A percentile compares a stretch with the other conserved stretches of the same genome.
phyloP scores from a whole-genome alignment of 2,888 invertebrate species.

The Dorcus hopei region DNA sequence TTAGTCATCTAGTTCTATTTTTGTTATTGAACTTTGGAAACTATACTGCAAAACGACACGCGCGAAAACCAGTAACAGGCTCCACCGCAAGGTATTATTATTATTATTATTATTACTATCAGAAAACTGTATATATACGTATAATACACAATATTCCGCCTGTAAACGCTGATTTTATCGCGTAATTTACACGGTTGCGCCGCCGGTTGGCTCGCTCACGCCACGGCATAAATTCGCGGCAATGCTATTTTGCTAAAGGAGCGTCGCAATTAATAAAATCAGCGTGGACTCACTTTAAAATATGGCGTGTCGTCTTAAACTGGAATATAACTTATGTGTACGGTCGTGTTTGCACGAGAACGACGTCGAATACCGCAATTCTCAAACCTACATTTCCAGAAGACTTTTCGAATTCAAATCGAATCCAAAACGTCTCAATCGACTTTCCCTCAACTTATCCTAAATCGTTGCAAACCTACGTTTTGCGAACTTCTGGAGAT shows the following conservation, averaged over 20 bases:
- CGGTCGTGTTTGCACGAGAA: background rate
- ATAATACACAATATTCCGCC: slow-evolving; percentile 9
- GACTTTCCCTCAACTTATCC: no score
- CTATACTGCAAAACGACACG: background rate
- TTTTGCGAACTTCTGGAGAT: no score
- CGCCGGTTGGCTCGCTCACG: slow-evolving; percentile 3
- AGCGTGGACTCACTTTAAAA: no score
- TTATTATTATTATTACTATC: background rate
- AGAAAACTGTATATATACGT: slow-evolving; percentile 3
- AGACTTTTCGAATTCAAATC: no score
- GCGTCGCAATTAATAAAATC: background rate
- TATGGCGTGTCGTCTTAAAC: background rate
- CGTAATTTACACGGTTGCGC: slow-evolving; percentile 12
- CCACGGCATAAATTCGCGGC: slow-evolving; percentile 2
- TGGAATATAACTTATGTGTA: background rate
- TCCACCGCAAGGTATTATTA: background rate
- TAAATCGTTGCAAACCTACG: no score
- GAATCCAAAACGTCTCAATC: no score
- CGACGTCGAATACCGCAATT: background rate
- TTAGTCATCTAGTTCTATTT: no score
- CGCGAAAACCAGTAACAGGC: background rate
- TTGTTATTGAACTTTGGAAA: no score
- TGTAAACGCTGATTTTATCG: slow-evolving; percentile 17
- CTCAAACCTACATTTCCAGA: no score
- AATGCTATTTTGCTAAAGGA: background rate